Evolutionary conservation across 1,140 invertebrate genomes (phyloP).

Genomic region (honey bee (Apis mellifera)): DNA sequence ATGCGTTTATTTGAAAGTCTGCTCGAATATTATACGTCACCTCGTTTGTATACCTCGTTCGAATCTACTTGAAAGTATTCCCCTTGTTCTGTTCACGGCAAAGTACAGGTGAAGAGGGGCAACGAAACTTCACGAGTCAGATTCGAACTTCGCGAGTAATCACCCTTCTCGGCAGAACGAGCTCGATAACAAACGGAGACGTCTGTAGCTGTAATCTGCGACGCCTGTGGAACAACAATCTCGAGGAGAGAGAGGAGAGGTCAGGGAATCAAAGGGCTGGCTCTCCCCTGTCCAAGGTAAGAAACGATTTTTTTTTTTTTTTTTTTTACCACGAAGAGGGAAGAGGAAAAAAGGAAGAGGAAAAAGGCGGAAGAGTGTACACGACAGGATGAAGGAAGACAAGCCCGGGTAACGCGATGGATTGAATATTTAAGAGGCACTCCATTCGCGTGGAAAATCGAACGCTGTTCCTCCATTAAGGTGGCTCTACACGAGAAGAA

Average conservation of each 20-base stretch:
- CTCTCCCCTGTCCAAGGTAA: constrained; percentile 26
- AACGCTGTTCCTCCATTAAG: constrained; percentile 76
- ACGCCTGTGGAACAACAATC: background rate
- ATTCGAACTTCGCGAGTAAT: background rate
- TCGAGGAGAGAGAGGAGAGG: background rate
- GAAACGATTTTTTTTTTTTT: constrained; percentile 15
- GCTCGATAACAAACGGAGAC: background rate
- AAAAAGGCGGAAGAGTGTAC: background rate
- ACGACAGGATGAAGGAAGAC: constrained; percentile 30
- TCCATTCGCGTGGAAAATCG: constrained; percentile 73
- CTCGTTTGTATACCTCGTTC: too few relatives aligned
- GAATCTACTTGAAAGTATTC: too few relatives aligned
- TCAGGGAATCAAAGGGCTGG: constrained; percentile 59
- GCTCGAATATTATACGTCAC: too few relatives aligned
- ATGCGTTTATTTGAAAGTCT: too few relatives aligned
- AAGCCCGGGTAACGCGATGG: constrained; percentile 53
- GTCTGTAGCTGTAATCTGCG: background rate
- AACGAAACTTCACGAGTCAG: too few relatives aligned
- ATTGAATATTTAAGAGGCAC: constrained; percentile 77
- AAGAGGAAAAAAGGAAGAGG: background rate
- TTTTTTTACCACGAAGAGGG: background rate
- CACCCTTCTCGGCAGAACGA: too few relatives aligned
- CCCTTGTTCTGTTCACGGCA: too few relatives aligned
- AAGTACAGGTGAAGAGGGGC: too few relatives aligned
- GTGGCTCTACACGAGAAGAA: constrained; percentile 38